phyloP scores from a whole-genome alignment of 2,888 invertebrate genomes.

The Pardosa pseudoannulata region DNA sequence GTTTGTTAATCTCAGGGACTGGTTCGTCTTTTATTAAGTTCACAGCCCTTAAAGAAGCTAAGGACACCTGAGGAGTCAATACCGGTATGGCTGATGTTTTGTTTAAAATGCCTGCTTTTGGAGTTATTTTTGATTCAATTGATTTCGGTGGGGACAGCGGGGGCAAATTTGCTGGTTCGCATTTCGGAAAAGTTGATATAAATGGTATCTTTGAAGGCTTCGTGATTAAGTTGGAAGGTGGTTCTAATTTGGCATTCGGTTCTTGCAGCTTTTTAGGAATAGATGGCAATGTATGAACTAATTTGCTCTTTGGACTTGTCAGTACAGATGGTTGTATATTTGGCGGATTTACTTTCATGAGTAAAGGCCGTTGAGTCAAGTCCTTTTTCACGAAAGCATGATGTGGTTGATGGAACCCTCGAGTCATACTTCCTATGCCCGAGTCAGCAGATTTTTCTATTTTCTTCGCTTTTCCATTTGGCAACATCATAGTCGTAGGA shows the following conservation, averaged over 20 bases:
- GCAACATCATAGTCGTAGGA: slow-evolving; percentile 47
- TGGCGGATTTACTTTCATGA: slow-evolving; percentile 74
- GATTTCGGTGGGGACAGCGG: slow-evolving; percentile 32
- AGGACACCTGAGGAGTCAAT: slow-evolving; percentile 41
- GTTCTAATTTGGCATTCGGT: slow-evolving; percentile 19
- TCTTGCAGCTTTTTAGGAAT: slow-evolving; percentile 43
- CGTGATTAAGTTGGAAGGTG: neutral
- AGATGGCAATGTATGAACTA: slow-evolving; percentile 54
- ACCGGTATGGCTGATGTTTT: slow-evolving; percentile 59
- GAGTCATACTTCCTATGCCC: slow-evolving; percentile 27
- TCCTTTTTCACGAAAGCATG: slow-evolving; percentile 73
- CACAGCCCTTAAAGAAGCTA: slow-evolving; percentile 48
- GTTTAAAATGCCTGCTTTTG: slow-evolving; percentile 17
- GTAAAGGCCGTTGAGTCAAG: slow-evolving; percentile 70
- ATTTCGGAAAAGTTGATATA: slow-evolving; percentile 40
- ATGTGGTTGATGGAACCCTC: slow-evolving; percentile 74
- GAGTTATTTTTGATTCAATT: slow-evolving; percentile 17
- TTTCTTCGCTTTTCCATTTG: slow-evolving; percentile 49
- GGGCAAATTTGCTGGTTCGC: slow-evolving; percentile 39
- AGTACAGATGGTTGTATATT: slow-evolving; percentile 48
- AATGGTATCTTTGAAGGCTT: slow-evolving; percentile 68
- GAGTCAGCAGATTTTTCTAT: slow-evolving; percentile 35
- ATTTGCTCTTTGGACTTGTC: slow-evolving; percentile 38
- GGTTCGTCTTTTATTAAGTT: neutral
- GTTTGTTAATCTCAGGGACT: neutral